Conservation (phyloP, 2,888 invertebrate genomes). For the Ctenicera cuprea region DNA sequence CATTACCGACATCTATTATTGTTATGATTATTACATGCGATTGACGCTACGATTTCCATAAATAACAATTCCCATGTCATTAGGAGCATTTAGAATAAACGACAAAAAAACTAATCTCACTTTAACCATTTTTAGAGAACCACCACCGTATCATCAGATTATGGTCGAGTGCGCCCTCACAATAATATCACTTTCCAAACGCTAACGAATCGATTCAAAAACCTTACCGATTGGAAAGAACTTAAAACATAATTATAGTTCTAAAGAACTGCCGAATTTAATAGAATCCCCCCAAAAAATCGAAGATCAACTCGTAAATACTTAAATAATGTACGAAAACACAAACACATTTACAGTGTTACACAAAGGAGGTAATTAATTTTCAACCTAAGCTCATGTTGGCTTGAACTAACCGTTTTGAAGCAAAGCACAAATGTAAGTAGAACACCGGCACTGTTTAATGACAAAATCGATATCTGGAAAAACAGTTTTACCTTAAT, state of each 20-base stretch:
- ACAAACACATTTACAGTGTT: slow-evolving; percentile 1
- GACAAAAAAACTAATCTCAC: not conserved
- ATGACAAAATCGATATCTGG: slow-evolving; percentile 22
- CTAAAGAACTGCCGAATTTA: too few species aligned
- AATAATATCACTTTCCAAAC: too few species aligned
- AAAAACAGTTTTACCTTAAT: slow-evolving; percentile 4
- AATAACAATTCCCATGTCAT: slow-evolving; percentile 1
- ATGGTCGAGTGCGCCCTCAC: not conserved
- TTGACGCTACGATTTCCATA: not conserved
- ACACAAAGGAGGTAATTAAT: slow-evolving; percentile 18
- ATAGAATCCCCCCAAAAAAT: too few species aligned
- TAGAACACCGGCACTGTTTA: slow-evolving; percentile 12
- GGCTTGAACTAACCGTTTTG: slow-evolving; percentile 13
- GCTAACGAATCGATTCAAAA: too few species aligned
- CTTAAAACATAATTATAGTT: too few species aligned
- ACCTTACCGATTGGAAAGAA: too few species aligned
- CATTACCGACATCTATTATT: too few species aligned
- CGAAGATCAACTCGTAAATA: too few species aligned
- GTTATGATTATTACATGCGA: too few species aligned
- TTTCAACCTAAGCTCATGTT: slow-evolving; percentile 4
- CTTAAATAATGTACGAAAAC: not conserved
- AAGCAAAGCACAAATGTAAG: slow-evolving; percentile 11
- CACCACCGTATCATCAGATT: too few species aligned
- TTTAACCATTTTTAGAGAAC: not conserved
- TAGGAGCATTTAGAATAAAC: not conserved